Conservation (phyloP, 2,888 invertebrate genomes). For the Cetonia aurata region DNA sequence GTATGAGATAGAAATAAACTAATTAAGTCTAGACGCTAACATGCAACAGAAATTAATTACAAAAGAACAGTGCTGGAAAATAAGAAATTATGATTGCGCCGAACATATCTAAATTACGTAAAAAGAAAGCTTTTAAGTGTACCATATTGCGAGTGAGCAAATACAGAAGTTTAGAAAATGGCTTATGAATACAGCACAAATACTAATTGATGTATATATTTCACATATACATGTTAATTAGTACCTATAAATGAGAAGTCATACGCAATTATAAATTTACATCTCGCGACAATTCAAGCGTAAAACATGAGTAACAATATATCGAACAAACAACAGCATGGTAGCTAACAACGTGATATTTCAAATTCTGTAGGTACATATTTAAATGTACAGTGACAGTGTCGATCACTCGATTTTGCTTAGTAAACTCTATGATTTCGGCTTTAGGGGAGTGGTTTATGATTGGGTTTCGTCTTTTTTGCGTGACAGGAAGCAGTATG, state of each 20-base stretch:
- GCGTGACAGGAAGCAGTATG: too few relatives aligned
- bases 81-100: background rate
- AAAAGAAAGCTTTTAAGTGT: background rate
- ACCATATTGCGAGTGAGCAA: background rate
- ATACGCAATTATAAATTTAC: background rate
- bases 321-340: too few relatives aligned
- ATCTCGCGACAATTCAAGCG: too few relatives aligned
- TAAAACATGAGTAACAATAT: too few relatives aligned
- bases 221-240: background rate
- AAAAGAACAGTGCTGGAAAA: background rate
- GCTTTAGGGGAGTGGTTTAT: too few relatives aligned
- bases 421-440: too few relatives aligned
- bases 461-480: too few relatives aligned
- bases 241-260: background rate
- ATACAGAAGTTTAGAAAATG: too few relatives aligned
- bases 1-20: background rate
- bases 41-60: constrained; percentile 22
- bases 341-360: too few relatives aligned
- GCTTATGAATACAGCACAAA: background rate
- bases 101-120: background rate
- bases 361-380: too few relatives aligned
- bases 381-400: too few relatives aligned
- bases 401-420: too few relatives aligned
- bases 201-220: background rate
- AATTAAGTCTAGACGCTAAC: constrained; percentile 7